Percentiles rank a stretch among this genome's conserved stretches.
Evolutionary conservation across 2,888 invertebrate species (phyloP).

Genomic region (Drosophila incognita): DNA sequence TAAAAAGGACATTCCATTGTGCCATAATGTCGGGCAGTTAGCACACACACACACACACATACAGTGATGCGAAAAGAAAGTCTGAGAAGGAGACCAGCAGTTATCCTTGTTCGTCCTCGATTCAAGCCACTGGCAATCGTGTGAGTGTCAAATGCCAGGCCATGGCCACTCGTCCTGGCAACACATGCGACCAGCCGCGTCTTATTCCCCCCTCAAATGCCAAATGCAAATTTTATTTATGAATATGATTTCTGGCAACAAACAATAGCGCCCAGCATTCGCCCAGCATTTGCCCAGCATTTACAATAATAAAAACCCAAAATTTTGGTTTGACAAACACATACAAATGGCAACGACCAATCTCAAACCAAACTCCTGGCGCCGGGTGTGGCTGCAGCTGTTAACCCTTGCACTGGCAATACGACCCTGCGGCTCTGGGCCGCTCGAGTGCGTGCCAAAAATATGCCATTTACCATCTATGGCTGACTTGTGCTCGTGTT

Average conservation of each 20-base stretch:
- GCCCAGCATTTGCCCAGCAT: conserved; percentile 23
- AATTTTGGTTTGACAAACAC: conserved; percentile 77
- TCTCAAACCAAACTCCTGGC: conserved; percentile 37
- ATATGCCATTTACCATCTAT: conserved; percentile 63
- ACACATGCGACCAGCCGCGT: conserved; percentile 58
- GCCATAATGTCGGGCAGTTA: conserved; percentile 78
- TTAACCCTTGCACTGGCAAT: conserved; percentile 68
- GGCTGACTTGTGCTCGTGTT: conserved; percentile 71
- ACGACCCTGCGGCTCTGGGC: conserved; percentile 49
- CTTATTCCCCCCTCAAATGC: conserved; percentile 45
- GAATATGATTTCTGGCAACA: conserved; percentile 81
- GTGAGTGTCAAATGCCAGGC: conserved; percentile 66
- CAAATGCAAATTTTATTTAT: conserved; percentile 80
- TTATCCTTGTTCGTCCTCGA: conserved; percentile 67
- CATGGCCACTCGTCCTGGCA: conserved; percentile 63
- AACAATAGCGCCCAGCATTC: conserved; percentile 68
- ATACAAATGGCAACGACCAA: conserved; percentile 53
- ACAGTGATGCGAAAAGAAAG: conserved; percentile 45
- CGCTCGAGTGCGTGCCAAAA: conserved; percentile 73
- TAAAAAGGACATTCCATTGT: conserved; percentile 77
- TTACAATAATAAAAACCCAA: conserved; percentile 62
- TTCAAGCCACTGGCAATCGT: conserved; percentile 66
- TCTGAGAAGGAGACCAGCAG: conserved; percentile 39
- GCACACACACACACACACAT: conserved; percentile 54
- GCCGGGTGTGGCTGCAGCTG: conserved; percentile 74